A percentile compares a stretch with the other conserved stretches of the same genome.
These are phyloP conservation scores for Progne subis DNA, from an alignment of 2,113 vertebrate genomes.

Conservation along the genomic window DNA sequence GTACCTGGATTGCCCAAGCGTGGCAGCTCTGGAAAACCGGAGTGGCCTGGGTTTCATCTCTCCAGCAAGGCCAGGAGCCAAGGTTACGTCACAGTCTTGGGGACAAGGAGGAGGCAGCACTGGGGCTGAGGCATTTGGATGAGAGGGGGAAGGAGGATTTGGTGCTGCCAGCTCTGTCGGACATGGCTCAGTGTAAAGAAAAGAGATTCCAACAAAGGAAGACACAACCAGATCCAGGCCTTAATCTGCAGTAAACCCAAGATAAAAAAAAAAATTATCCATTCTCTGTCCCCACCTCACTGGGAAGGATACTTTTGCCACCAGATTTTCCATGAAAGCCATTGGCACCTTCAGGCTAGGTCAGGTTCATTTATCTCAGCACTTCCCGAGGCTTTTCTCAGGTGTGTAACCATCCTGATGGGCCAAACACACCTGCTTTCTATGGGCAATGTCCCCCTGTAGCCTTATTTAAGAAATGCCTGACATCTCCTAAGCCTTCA, in stretches of 20 bases:
- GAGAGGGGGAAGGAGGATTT: background rate
- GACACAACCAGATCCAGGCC: background rate
- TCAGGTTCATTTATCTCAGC: background rate
- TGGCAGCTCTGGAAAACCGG: background rate
- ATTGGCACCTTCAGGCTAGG: background rate
- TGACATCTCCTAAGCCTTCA: background rate
- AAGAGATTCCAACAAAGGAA: background rate
- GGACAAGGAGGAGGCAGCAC: background rate
- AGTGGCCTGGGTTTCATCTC: background rate
- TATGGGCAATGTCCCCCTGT: background rate
- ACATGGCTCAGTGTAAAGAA: background rate
- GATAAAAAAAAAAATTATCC: background rate
- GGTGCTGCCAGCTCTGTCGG: background rate
- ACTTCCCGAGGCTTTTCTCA: background rate
- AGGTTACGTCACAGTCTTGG: background rate
- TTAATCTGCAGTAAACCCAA: background rate
- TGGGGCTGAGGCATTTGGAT: background rate
- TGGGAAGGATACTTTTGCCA: background rate
- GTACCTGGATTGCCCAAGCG: rapidly evolving
- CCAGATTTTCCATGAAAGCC: background rate
- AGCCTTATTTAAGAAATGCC: background rate
- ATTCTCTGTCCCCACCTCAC: background rate
- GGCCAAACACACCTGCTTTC: background rate
- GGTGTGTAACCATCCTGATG: background rate
- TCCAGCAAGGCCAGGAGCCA: background rate